These are phyloP conservation scores for Cephus rjabovi DNA, from an alignment of 2,888 invertebrate genomes.

Conservation along the genomic window DNA sequence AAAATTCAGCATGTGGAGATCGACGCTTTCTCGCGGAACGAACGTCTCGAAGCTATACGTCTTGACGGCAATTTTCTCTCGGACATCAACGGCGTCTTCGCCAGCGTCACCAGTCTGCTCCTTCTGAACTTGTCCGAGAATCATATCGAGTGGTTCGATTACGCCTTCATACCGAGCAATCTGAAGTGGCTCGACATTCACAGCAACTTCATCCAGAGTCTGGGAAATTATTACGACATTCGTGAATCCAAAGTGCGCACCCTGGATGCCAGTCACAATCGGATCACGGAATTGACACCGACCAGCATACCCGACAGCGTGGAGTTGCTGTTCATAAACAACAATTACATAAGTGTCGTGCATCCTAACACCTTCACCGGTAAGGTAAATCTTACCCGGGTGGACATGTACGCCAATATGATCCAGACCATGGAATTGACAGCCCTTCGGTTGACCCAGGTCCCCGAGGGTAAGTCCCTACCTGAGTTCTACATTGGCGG, in stretches of 20 bases:
- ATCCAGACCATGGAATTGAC: conserved; percentile 85
- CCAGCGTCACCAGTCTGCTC: conserved; percentile 84
- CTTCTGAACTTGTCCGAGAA: conserved; percentile 93
- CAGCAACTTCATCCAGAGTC: conserved; percentile 87
- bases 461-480: conserved; percentile 78
- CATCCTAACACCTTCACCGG: conserved; percentile 88
- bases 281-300: conserved; percentile 84
- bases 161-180: conserved; percentile 90
- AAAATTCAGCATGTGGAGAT: conserved; percentile 87
- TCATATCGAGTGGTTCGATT: conserved; percentile 93
- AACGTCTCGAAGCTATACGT: conserved; percentile 86
- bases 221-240: conserved; percentile 89
- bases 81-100: conserved; percentile 91
- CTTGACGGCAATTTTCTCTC: conserved; percentile 89
- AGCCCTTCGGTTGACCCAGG: conserved; percentile 82
- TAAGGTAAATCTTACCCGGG: conserved; percentile 85
- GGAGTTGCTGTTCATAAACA: conserved; percentile 88
- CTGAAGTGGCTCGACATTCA: conserved; percentile 92
- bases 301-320: conserved; percentile 90
- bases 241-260: conserved; percentile 77
- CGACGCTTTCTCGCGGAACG: conserved; percentile 85
- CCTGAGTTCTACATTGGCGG: conserved; percentile 93
- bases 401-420: conserved; percentile 91
- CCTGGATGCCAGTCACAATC: conserved; percentile 90
- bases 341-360: conserved; percentile 85